Percentiles rank a stretch among this genome's conserved stretches.
Evolutionary conservation across 2,113 vertebrate species (phyloP).

Genomic region (human): GRCh38 chrX:70531001-70531500

Average conservation of each 20-base stretch:
- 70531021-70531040: neutral
- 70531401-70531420: neutral
- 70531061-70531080: neutral
- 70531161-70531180: neutral
- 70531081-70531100: constrained; percentile 2
- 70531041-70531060: constrained; percentile 18
- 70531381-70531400: neutral
- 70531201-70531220: neutral
- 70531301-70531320: neutral
- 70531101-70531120: neutral
- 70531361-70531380: neutral
- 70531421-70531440: neutral
- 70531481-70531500: neutral
- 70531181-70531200: neutral
- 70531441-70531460: neutral
- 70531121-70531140: neutral
- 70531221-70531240: neutral
- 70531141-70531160: neutral
- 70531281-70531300: neutral
- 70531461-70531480: neutral
- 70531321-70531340: neutral
- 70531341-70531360: neutral
- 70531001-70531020: neutral
- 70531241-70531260: constrained; percentile 26
- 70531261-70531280: neutral